Evolutionary conservation across 2,797 vertebrate species (phyloP).

Genomic region (Phoxinus dragarum): DNA sequence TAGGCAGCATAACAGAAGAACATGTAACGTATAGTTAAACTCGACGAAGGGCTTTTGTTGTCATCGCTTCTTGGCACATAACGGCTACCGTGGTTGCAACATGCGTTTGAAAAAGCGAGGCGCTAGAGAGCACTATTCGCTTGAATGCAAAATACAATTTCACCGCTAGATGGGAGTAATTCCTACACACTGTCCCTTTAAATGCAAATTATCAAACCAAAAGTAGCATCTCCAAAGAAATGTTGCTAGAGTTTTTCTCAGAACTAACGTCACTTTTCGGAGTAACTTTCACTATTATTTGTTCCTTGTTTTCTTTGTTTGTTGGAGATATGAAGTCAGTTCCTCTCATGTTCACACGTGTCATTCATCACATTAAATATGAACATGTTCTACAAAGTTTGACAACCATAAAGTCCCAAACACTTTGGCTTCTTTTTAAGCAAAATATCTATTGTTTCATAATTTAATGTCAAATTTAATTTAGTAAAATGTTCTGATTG

Average conservation of each 20-base stretch:
- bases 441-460: not conserved
- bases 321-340: not conserved
- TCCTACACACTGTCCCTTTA: too few relatives aligned
- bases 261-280: not conserved
- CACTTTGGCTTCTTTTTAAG: not conserved
- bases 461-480: not conserved
- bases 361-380: not conserved
- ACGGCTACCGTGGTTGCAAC: too few relatives aligned
- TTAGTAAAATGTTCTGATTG: not conserved
- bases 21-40: too few relatives aligned
- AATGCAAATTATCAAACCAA: not conserved
- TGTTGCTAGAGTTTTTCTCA: not conserved
- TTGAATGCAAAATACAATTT: too few relatives aligned
- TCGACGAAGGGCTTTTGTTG: too few relatives aligned
- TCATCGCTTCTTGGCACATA: too few relatives aligned
- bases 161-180: too few relatives aligned
- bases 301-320: not conserved
- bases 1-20: too few relatives aligned
- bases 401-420: not conserved
- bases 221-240: not conserved
- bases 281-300: not conserved
- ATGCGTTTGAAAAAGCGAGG: too few relatives aligned
- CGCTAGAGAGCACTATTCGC: too few relatives aligned
- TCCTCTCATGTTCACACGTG: not conserved
- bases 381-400: not conserved